Conservation (phyloP, 1,140 invertebrate genomes). For the Macrobrachium nipponense region DNA sequence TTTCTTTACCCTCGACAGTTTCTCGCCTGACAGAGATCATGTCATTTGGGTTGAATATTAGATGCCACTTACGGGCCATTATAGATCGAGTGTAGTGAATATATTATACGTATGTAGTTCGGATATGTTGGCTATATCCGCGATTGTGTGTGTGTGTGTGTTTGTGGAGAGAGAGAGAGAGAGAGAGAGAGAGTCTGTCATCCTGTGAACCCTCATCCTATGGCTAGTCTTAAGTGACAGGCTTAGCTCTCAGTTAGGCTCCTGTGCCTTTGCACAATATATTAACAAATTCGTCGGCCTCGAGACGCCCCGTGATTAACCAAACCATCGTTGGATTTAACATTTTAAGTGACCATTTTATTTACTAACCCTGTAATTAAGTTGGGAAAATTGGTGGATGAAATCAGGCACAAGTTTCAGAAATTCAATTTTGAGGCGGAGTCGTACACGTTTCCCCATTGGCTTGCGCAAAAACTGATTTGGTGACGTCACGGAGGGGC, state of each 20-base stretch:
- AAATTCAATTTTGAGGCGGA: slow-evolving; percentile 62
- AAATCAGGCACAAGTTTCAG: slow-evolving; percentile 59
- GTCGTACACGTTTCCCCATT: slow-evolving; percentile 41
- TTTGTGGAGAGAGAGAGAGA: neutral
- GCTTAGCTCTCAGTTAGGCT: slow-evolving; percentile 9
- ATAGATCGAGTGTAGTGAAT: too few relatives aligned
- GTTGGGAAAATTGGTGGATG: slow-evolving; percentile 56
- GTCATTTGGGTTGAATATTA: too few relatives aligned
- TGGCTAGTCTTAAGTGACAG: slow-evolving; percentile 4
- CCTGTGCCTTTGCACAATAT: slow-evolving; percentile 32
- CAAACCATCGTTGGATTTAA: slow-evolving; percentile 51
- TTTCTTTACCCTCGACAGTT: too few relatives aligned
- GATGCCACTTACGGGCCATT: too few relatives aligned
- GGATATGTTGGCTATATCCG: too few relatives aligned
- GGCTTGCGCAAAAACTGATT: slow-evolving; percentile 40
- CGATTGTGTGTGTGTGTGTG: neutral
- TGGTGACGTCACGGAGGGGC: slow-evolving; percentile 17
- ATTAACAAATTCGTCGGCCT: slow-evolving; percentile 40
- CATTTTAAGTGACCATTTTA: slow-evolving; percentile 61
- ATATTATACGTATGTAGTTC: too few relatives aligned
- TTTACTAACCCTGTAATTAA: slow-evolving; percentile 62
- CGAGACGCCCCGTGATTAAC: slow-evolving; percentile 38
- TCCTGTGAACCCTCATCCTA: neutral
- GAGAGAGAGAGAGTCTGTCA: slow-evolving; percentile 5
- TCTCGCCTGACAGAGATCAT: too few relatives aligned